phyloP scores from a whole-genome alignment of 2,797 vertebrate species.

The Lemur catta region DNA sequence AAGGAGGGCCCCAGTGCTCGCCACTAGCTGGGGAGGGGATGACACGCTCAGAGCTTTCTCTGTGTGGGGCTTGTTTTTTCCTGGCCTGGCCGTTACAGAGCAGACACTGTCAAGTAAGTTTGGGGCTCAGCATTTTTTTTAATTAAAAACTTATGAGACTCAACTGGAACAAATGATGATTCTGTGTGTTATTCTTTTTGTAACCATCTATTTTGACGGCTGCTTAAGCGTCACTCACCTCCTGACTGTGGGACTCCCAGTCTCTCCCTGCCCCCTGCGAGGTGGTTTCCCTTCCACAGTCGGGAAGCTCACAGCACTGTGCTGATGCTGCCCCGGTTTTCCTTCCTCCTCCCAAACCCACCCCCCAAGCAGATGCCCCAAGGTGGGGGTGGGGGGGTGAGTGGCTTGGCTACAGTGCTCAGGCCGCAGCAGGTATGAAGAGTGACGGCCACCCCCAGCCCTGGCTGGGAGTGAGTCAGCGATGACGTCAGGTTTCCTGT shows the following conservation, averaged over 20 bases:
- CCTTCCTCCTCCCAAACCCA: constrained; percentile 12
- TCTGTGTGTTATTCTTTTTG: constrained; percentile 25
- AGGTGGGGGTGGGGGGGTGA: background rate
- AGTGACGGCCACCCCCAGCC: background rate
- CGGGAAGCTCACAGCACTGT: background rate
- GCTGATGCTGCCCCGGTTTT: background rate
- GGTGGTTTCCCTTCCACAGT: background rate
- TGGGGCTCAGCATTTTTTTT: background rate
- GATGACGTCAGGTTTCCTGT: constrained; percentile 53
- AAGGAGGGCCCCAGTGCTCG: background rate
- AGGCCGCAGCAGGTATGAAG: background rate
- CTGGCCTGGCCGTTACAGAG: background rate
- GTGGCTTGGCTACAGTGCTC: background rate
- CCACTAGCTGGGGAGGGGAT: background rate
- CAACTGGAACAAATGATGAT: background rate
- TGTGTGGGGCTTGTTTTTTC: background rate
- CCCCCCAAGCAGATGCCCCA: background rate
- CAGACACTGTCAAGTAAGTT: background rate
- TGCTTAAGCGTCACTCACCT: background rate
- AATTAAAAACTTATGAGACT: background rate
- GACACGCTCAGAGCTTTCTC: background rate
- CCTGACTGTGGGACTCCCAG: background rate
- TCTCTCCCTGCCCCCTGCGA: background rate
- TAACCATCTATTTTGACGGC: background rate
- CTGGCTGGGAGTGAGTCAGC: constrained; percentile 45